Base-by-base conservation (phyloP, 2,888 invertebrate species). In the Drosophila koepferae region DNA sequence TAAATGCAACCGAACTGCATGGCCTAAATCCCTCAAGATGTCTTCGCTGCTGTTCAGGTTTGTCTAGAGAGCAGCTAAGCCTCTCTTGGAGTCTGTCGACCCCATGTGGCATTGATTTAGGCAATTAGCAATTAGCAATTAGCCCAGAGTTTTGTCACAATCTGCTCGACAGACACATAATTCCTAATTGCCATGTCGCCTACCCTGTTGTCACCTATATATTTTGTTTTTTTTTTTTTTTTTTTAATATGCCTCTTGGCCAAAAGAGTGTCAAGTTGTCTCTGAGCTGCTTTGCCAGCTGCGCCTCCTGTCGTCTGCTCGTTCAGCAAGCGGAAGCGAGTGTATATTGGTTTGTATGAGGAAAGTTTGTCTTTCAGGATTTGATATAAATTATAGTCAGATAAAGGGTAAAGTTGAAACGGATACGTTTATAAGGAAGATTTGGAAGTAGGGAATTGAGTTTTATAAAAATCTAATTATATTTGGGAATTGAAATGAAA, bases 1-100 rank as follows among this genome's bases (percentile, higher is more conserved):
- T 87, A 89, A 86, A 84, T 86, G 82, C 88, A 86, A 48, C 72
- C 74, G 56, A 62, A 63, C 75, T 87, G 90, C 87, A 81, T 66
- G 48, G 48, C 48, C 48, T 10, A n/a, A 48, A 5, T 81, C 31
- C 55, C 23, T 36, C 16, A 8, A 38, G 65, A 53, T 77, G 41
- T 49, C 44, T 59, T 36, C 23, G 41, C 65, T 40, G 20, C 43
- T 12, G n/a, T 34, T 18, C 34, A 31, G n/a, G 16, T n/a, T 36
- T 3, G 34, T 14, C 18, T 18, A 5, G 3, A 16, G 23, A 16
- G 23, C 0, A 2, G 23, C 0, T 1, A 23, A 6, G 23, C 14
- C 16, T 7, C 49, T 7, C 49, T 6, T 28, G 6, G 6, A n/a
- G 49, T 18, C n/a, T n/a, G 10, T 8, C 16, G 28, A 18, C 6